Conservation (phyloP, 1,140 invertebrate genomes). For the Zaprionus camerounensis region DNA sequence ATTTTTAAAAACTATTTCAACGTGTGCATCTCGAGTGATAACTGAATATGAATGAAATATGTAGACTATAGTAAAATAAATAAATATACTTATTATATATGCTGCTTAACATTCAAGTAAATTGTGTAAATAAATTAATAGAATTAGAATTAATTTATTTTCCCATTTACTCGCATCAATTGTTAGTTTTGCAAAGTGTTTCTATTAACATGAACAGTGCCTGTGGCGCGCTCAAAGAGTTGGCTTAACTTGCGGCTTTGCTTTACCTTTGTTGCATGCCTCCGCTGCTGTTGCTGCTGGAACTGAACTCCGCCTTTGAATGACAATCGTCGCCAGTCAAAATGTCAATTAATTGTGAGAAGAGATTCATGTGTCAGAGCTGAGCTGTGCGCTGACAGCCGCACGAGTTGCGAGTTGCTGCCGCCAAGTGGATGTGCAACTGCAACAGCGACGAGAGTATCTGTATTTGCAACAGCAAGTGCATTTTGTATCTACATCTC, state of each 20-base stretch:
- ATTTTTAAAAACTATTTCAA: no score
- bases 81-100: no score
- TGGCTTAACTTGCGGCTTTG: slow-evolving; percentile 9
- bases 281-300: not conserved
- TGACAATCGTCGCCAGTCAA: slow-evolving; percentile 76
- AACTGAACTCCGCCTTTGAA: slow-evolving; percentile 53
- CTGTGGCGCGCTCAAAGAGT: slow-evolving; percentile 3
- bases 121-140: not conserved
- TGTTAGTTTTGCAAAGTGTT: not conserved
- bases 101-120: no score
- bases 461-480: not conserved
- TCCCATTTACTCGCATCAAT: not conserved
- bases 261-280: slow-evolving; percentile 57
- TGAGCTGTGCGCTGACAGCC: slow-evolving; percentile 28
- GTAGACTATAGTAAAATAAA: not conserved
- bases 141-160: not conserved
- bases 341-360: slow-evolving; percentile 80
- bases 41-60: not conserved
- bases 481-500: not conserved
- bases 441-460: not conserved
- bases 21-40: no score
- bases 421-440: slow-evolving; percentile 25
- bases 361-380: slow-evolving; percentile 69
- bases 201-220: not conserved
- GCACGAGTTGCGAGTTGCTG: slow-evolving; percentile 15